These are phyloP conservation scores for Caenorhabditis panamensis DNA, from an alignment of 2,888 invertebrate species.

Conservation along the genomic window DNA sequence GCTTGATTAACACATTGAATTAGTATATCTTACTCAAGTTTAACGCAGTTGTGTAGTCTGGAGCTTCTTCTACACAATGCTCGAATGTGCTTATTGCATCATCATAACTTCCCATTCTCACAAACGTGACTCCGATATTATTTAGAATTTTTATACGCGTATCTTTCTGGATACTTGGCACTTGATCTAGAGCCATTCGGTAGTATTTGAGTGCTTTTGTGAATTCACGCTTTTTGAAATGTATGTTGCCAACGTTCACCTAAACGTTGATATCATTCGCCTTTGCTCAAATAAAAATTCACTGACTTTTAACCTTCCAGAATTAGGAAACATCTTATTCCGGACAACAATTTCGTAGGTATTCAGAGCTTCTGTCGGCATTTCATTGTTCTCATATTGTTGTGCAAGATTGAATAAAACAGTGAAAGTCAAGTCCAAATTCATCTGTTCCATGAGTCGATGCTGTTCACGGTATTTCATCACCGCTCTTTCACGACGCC, in stretches of 20 bases:
- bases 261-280: neutral
- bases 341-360: slow-evolving; percentile 93
- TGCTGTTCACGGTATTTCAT: slow-evolving; percentile 92
- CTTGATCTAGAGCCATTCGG: slow-evolving; percentile 97
- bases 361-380: slow-evolving; percentile 95
- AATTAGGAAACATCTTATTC: slow-evolving; percentile 94
- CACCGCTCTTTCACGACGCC: slow-evolving; percentile 91
- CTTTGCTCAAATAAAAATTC: neutral
- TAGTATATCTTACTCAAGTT: slow-evolving; percentile 85
- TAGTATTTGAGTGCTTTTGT: slow-evolving; percentile 94
- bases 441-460: slow-evolving; percentile 91
- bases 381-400: slow-evolving; percentile 93
- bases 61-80: slow-evolving; percentile 96
- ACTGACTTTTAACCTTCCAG: slow-evolving; percentile 83
- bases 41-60: slow-evolving; percentile 90
- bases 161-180: slow-evolving; percentile 92
- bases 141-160: slow-evolving; percentile 94
- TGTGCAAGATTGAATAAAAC: slow-evolving; percentile 96
- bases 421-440: slow-evolving; percentile 95
- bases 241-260: slow-evolving; percentile 98
- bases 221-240: slow-evolving; percentile 92
- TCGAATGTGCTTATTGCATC: slow-evolving; percentile 97
- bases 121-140: slow-evolving; percentile 95
- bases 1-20: no score
- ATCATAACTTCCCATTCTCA: slow-evolving; percentile 95